A percentile compares a stretch with the other conserved stretches of the same genome.
These are phyloP conservation scores for Leptosomus discolor DNA, from an alignment of 2,113 vertebrate genomes.

Conservation along the genomic window DNA sequence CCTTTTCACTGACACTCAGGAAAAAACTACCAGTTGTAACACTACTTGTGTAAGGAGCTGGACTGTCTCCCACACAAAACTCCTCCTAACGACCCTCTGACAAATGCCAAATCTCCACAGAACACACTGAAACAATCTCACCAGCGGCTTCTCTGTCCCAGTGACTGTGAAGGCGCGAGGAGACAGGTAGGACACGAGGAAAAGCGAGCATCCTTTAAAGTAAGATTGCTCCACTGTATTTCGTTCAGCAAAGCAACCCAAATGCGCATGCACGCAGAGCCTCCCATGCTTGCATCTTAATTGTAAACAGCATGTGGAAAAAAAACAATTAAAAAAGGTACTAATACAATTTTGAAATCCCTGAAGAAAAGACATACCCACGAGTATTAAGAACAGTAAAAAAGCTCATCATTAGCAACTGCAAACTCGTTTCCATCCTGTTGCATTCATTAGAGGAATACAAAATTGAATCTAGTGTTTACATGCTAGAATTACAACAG, in stretches of 20 bases:
- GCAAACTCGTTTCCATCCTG: conserved; percentile 51
- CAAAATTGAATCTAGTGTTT: conserved; percentile 40
- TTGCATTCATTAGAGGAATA: conserved; percentile 53
- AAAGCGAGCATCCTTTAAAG: not conserved
- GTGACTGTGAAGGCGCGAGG: not conserved
- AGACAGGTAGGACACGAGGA: not conserved
- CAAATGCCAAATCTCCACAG: not conserved
- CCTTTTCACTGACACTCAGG: not conserved
- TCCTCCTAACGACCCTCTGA: not conserved
- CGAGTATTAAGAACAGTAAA: conserved; percentile 53
- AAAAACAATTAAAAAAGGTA: conserved; percentile 38
- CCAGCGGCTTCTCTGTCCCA: not conserved
- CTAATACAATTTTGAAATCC: conserved; percentile 43
- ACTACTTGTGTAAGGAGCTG: not conserved
- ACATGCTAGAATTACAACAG: conserved; percentile 45
- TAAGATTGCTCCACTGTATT: not conserved
- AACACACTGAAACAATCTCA: not conserved
- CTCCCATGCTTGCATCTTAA: conserved; percentile 19
- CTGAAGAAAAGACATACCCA: conserved; percentile 63
- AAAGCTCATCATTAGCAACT: conserved; percentile 57
- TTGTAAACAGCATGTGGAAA: conserved; percentile 39
- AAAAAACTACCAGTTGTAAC: not conserved
- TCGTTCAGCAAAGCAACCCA: conserved; percentile 18
- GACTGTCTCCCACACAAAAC: not conserved
- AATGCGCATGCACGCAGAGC: conserved; percentile 27